Conservation (phyloP, 2,888 invertebrate genomes). For the Oscheius sp. region DNA sequence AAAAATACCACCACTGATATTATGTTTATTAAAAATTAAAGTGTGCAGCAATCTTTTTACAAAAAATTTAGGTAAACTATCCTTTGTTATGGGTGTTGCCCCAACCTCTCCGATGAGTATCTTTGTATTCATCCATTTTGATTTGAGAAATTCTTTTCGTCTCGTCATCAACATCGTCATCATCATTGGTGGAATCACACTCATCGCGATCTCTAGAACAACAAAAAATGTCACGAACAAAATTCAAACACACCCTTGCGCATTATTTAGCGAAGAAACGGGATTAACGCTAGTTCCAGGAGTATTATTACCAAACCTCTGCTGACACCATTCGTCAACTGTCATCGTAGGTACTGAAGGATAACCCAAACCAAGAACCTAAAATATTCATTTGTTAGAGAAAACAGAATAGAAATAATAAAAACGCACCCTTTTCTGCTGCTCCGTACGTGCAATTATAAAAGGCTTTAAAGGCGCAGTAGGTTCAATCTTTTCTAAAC, state of each 20-base stretch:
- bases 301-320: conserved; percentile 76
- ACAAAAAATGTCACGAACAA: not conserved
- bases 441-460: conserved; percentile 87
- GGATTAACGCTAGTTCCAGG: not conserved
- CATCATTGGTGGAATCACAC: conserved; percentile 46
- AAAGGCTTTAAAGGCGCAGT: conserved; percentile 79
- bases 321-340: conserved; percentile 93
- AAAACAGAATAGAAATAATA: not conserved
- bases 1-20: not conserved
- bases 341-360: conserved; percentile 91
- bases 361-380: conserved; percentile 91
- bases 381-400: too few relatives aligned
- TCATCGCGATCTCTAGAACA: conserved; percentile 18
- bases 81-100: conserved; percentile 72
- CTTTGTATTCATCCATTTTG: conserved; percentile 69
- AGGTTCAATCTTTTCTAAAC: conserved; percentile 1
- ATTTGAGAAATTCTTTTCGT: conserved; percentile 52
- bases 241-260: conserved; percentile 9
- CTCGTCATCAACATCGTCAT: conserved; percentile 45
- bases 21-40: not conserved
- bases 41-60: not conserved
- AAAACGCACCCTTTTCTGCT: conserved; percentile 82
- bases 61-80: conserved; percentile 37
- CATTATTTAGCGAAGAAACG: not conserved
- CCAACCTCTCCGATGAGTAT: conserved; percentile 69